Base-by-base conservation (phyloP, 1,140 invertebrate genomes). In the Trinorchestia longiramus region DNA sequence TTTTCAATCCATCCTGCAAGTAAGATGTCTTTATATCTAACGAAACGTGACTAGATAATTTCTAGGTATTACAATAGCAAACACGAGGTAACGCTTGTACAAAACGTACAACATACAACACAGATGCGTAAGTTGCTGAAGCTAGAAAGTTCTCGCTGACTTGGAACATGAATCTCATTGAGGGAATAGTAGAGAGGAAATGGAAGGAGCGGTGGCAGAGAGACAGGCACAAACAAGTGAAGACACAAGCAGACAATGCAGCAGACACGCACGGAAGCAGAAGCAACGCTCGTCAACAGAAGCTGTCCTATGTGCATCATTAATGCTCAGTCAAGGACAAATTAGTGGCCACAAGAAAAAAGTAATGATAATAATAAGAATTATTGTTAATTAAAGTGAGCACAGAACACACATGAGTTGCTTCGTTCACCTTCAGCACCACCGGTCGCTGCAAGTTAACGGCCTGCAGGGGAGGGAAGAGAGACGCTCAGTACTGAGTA, bases 391-490 rank as follows among this genome's bases (percentile, higher is more conserved):
- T 77, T 15, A 77, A 77, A 77, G 62, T 77, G 62, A 77, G 62
- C 62, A 77, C 62, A 77, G 62, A 77, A 77, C 62, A 77, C 62
- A 77, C 62, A 77, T 23, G 62, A 77, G 62, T 77, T 77, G 62
- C 62, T 77, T 77, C 62, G 92, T 94, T 94, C 92, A 94, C 92
- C 92, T 94, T 94, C 6, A 94, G 44, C 92, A 94, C 92, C 41
- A 94, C 92, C 6, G 92, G 92, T 40, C 92, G 92, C 92, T 45
- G 92, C 44, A 45, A 44, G 44, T 94, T 94, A 94, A 94, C 92
- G 43, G 92, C 92, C 92, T 94, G 92, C 11, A 40, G 44, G 40
- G 19, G 44, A 40, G 44, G 40, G 19, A 40, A 40, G 43, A 94
- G 44, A 44, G 88, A 43, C 28, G 28, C 43, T 90, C 43, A 90